These are phyloP conservation scores for Lethrus apterus DNA, from an alignment of 1,140 invertebrate species.

Conservation along the genomic window DNA sequence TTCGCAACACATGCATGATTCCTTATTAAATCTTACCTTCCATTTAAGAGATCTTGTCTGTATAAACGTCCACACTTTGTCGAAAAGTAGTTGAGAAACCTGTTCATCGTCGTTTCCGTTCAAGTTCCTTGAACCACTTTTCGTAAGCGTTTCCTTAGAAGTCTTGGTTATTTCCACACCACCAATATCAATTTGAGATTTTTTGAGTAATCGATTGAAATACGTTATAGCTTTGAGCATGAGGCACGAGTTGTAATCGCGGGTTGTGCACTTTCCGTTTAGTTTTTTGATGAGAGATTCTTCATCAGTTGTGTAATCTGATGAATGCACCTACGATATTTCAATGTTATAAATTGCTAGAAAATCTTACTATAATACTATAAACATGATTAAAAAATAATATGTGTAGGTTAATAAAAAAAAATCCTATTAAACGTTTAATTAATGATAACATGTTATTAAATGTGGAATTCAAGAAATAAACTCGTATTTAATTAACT, in stretches of 20 bases:
- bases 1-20: no score
- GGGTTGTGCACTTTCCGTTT: constrained; percentile 64
- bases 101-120: constrained; percentile 58
- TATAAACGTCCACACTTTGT: constrained; percentile 66
- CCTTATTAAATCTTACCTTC: constrained; percentile 45
- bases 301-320: constrained; percentile 44
- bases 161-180: constrained; percentile 70
- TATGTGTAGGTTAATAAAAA: no score
- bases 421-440: no score
- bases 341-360: no score
- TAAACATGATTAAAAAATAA: no score
- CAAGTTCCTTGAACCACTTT: constrained; percentile 33
- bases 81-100: constrained; percentile 58
- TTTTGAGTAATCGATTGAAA: constrained; percentile 72
- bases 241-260: constrained; percentile 68
- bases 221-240: constrained; percentile 73
- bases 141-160: constrained; percentile 37
- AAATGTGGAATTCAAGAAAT: no score
- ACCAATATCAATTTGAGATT: constrained; percentile 65
- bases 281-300: constrained; percentile 64
- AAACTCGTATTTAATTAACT: no score
- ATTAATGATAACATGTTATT: no score
- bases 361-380: no score
- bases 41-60: constrained; percentile 61
- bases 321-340: constrained; percentile 31